Evolutionary conservation across 2,888 invertebrate species (phyloP).

Genomic region (Scaptomyza caliginosa): DNA sequence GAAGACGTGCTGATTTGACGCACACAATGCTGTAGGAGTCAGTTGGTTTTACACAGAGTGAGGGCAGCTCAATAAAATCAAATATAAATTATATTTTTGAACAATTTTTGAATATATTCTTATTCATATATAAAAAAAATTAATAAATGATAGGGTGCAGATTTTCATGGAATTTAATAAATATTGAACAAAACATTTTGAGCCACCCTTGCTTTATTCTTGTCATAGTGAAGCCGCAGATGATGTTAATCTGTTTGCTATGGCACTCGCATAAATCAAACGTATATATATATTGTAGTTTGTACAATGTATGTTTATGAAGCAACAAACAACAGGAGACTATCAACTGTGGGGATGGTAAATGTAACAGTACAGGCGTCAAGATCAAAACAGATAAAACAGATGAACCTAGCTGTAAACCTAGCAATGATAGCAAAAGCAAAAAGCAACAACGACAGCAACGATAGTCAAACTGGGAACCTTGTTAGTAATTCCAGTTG

Average conservation of each 20-base stretch:
- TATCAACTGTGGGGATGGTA: constrained; percentile 24
- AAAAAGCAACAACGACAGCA: constrained; percentile 7
- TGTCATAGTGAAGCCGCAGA: background rate
- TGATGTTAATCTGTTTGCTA: constrained; percentile 39
- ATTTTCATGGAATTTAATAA: no score
- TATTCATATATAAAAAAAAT: no score
- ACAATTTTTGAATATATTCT: no score
- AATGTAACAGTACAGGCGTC: constrained; percentile 14
- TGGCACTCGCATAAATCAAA: constrained; percentile 44
- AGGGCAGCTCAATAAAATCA: constrained; percentile 20
- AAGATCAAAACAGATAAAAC: constrained; percentile 34
- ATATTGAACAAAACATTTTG: no score
- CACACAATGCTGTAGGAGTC: constrained; percentile 7
- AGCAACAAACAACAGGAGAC: constrained; percentile 7
- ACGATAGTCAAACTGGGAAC: constrained; percentile 32
- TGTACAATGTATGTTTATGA: background rate
- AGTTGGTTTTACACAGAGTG: background rate
- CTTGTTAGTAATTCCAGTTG: constrained; percentile 45
- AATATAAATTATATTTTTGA: no score
- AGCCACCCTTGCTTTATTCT: background rate
- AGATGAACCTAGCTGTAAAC: constrained; percentile 16
- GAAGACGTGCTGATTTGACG: constrained; percentile 50
- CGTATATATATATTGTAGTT: constrained; percentile 22
- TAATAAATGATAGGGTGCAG: no score
- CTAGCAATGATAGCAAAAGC: constrained; percentile 3